These are phyloP conservation scores for Troides helena DNA, from an alignment of 2,888 invertebrate genomes.

Conservation along the genomic window DNA sequence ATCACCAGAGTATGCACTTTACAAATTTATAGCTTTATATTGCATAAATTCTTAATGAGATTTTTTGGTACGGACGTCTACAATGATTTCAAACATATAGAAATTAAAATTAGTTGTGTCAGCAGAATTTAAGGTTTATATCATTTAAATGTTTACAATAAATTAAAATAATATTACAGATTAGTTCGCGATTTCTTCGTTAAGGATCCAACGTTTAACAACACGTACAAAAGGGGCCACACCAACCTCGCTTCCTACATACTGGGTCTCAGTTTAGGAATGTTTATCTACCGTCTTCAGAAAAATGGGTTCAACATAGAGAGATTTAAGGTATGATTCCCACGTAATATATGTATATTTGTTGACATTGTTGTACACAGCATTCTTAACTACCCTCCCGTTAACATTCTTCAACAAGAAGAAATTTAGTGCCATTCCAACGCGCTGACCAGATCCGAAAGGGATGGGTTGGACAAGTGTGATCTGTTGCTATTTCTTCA, in stretches of 20 bases:
- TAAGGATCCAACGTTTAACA: constrained; percentile 36
- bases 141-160: no score
- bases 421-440: no score
- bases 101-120: no score
- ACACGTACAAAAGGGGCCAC: constrained; percentile 35
- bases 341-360: no score
- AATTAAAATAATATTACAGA: constrained; percentile 32
- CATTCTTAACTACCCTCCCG: no score
- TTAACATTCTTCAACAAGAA: no score
- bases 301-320: constrained; percentile 35
- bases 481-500: background rate
- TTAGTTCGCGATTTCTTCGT: constrained; percentile 34
- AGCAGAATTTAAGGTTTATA: no score
- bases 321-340: constrained; percentile 37
- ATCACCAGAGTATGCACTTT: constrained; percentile 43
- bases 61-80: no score
- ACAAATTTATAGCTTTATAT: no score
- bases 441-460: no score
- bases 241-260: constrained; percentile 40
- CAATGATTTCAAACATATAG: no score
- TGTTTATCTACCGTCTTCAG: constrained; percentile 46
- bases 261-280: constrained; percentile 49
- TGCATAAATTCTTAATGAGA: no score
- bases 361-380: background rate
- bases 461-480: background rate